Evolutionary conservation across 2,113 vertebrate species (phyloP).

Genomic region (Coptodon bakossiorum): DNA sequence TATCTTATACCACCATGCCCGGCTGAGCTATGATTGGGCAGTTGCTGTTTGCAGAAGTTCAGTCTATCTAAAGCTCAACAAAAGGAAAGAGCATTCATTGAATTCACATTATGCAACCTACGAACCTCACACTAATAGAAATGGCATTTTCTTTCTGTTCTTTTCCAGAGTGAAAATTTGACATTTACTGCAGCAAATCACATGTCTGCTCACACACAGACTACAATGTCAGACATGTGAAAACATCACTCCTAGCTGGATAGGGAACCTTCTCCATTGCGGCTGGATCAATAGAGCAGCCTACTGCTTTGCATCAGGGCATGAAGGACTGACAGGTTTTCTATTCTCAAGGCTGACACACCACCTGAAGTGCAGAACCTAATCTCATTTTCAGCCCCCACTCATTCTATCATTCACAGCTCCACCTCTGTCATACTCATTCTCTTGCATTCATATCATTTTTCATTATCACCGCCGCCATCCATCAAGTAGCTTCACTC

Average conservation of each 20-base stretch:
- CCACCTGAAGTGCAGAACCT: conserved; percentile 43
- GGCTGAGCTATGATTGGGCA: neutral
- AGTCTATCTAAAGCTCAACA: neutral
- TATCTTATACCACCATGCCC: neutral
- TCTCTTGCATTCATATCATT: conserved; percentile 31
- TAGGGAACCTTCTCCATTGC: conserved; percentile 4
- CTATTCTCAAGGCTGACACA: conserved; percentile 32
- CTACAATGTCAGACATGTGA: neutral
- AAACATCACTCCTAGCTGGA: neutral
- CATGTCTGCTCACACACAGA: neutral
- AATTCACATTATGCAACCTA: neutral
- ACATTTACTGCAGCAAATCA: neutral
- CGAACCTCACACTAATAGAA: neutral
- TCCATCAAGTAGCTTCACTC: conserved; percentile 26
- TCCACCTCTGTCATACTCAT: conserved; percentile 28
- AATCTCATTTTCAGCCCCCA: conserved; percentile 40
- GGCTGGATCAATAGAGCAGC: conserved; percentile 34
- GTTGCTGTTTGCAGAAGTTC: neutral
- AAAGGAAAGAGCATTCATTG: neutral
- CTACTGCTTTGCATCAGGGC: conserved; percentile 18
- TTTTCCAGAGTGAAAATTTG: neutral
- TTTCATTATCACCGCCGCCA: conserved; percentile 36
- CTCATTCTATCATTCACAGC: conserved; percentile 17
- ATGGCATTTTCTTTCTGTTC: neutral
- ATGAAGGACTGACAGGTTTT: conserved; percentile 20